phyloP scores from a whole-genome alignment of 1,140 invertebrate genomes.

The Luehdorfia chinensis region DNA sequence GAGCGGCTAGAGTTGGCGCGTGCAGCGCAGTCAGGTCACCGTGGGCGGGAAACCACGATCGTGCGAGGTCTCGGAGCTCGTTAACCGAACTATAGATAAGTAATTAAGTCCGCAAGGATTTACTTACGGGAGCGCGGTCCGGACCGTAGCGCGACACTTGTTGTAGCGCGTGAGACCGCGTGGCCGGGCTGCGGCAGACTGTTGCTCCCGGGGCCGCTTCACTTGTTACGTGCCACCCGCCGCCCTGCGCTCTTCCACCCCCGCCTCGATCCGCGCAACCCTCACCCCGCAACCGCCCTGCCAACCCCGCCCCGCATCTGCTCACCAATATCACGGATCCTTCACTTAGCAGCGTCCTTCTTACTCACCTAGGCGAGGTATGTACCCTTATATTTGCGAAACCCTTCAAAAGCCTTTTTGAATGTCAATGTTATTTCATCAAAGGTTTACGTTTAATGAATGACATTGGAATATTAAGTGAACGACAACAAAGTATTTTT shows the following conservation, averaged over 20 bases:
- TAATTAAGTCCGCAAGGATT: constrained; percentile 39
- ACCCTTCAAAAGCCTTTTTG: constrained; percentile 21
- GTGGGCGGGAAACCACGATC: constrained; percentile 14
- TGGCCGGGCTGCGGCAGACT: constrained; percentile 73
- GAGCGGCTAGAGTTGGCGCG: constrained; percentile 1
- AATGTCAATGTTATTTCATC: constrained; percentile 22
- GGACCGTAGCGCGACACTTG: constrained; percentile 38
- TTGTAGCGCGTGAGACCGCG: constrained; percentile 56
- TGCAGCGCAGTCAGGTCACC: constrained; percentile 9
- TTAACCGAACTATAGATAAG: constrained; percentile 33
- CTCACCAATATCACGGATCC: constrained; percentile 64
- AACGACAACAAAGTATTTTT: neutral
- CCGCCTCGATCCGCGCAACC: constrained; percentile 23
- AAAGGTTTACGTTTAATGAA: constrained; percentile 20
- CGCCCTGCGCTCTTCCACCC: constrained; percentile 47
- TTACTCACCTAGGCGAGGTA: constrained; percentile 34
- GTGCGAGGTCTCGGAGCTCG: constrained; percentile 14
- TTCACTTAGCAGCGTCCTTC: constrained; percentile 63
- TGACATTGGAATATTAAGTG: constrained; percentile 10
- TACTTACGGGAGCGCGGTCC: constrained; percentile 60
- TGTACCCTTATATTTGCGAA: constrained; percentile 28
- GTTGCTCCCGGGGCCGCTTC: constrained; percentile 73
- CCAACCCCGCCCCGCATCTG: constrained; percentile 54
- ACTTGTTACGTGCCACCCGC: constrained; percentile 72
- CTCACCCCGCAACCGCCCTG: constrained; percentile 34